Percentiles rank a stretch among this genome's conserved stretches.
Evolutionary conservation across 2,797 vertebrate genomes (phyloP).

Genomic region (Setipinna tenuifilis): DNA sequence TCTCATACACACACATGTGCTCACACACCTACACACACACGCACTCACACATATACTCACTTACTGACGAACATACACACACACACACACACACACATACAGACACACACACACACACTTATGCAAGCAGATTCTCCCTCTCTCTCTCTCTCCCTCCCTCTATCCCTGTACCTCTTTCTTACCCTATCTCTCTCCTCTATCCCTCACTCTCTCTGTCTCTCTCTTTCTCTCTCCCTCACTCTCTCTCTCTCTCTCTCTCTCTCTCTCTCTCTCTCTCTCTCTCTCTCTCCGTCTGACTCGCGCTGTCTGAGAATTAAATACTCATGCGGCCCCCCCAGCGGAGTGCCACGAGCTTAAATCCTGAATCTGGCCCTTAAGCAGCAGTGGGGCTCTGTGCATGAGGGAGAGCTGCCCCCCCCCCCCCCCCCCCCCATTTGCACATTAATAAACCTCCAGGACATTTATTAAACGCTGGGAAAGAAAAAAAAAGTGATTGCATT

Average conservation of each 20-base stretch:
- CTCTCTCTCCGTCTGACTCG: constrained; percentile 45
- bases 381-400: constrained; percentile 77
- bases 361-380: constrained; percentile 82
- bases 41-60: constrained; percentile 44
- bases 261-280: background rate
- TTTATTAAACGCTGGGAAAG: constrained; percentile 72
- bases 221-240: constrained; percentile 36
- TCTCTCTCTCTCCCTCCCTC: background rate
- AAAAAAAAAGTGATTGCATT: constrained; percentile 72
- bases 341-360: constrained; percentile 80
- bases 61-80: constrained; percentile 28
- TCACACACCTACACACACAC: constrained; percentile 31
- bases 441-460: constrained; percentile 80
- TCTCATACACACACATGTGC: constrained; percentile 40
- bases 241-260: constrained; percentile 6
- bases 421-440: constrained; percentile 73
- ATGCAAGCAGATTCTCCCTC: constrained; percentile 20
- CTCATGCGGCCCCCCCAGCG: constrained; percentile 80
- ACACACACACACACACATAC: constrained; percentile 37
- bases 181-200: background rate
- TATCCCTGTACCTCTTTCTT: no score
- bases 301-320: constrained; percentile 85
- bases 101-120: constrained; percentile 37
- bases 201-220: constrained; percentile 41
- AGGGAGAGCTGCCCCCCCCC: constrained; percentile 44